Conservation (phyloP, 2,888 invertebrate genomes). For the Tetropium fuscum region DNA sequence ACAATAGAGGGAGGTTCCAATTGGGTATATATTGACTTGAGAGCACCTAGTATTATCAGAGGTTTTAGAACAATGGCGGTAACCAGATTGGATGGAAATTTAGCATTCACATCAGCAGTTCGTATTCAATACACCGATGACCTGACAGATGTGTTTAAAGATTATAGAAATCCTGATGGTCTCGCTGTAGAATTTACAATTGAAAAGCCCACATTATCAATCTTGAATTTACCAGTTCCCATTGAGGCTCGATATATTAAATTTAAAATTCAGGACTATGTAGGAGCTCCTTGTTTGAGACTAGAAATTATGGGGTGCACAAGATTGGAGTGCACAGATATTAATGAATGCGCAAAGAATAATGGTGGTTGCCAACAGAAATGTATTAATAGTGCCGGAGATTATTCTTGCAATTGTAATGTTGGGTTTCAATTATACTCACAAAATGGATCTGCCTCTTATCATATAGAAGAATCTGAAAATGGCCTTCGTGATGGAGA, state of each 20-base stretch:
- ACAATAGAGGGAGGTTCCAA: conserved; percentile 88
- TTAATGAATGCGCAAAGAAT: conserved; percentile 87
- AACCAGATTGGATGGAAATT: conserved; percentile 81
- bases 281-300: conserved; percentile 89
- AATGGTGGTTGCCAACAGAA: conserved; percentile 96
- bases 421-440: conserved; percentile 92
- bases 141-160: conserved; percentile 88
- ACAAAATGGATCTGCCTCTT: conserved; percentile 91
- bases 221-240: conserved; percentile 89
- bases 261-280: conserved; percentile 89
- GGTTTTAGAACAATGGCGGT: conserved; percentile 94
- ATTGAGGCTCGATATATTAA: conserved; percentile 91
- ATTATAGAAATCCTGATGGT: conserved; percentile 93
- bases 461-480: conserved; percentile 82
- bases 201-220: conserved; percentile 89
- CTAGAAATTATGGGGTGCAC: conserved; percentile 95
- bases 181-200: conserved; percentile 94
- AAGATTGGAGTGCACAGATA: conserved; percentile 87
- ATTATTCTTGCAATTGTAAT: conserved; percentile 89
- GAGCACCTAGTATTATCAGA: conserved; percentile 88
- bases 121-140: conserved; percentile 90
- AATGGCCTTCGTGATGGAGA: conserved; percentile 91
- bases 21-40: conserved; percentile 89
- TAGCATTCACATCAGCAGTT: conserved; percentile 92
- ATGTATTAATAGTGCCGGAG: conserved; percentile 90